phyloP scores from a whole-genome alignment of 2,797 vertebrate species.

The Synanceia verrucosa region DNA sequence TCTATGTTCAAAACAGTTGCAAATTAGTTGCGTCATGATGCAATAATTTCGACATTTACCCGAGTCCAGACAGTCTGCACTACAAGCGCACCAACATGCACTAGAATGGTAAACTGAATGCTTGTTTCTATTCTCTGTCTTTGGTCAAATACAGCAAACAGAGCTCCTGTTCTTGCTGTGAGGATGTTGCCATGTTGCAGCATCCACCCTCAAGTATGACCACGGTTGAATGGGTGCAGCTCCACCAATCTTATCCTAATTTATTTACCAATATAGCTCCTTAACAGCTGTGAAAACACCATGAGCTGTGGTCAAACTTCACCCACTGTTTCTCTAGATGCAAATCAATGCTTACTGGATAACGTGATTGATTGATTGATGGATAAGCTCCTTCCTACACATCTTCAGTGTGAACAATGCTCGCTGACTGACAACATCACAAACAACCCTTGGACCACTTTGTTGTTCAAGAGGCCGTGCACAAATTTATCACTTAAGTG shows the following conservation, averaged over 20 bases:
- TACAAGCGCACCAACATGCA: neutral
- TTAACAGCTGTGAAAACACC: neutral
- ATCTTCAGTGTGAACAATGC: neutral
- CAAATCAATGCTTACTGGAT: neutral
- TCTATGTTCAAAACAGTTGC: neutral
- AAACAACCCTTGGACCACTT: neutral
- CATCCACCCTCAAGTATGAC: neutral
- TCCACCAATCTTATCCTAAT: neutral
- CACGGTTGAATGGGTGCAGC: neutral
- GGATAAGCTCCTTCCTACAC: neutral
- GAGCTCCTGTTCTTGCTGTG: neutral
- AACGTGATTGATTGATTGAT: neutral
- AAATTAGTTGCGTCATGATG: too few relatives aligned
- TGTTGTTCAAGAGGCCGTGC: neutral
- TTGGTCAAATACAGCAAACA: neutral
- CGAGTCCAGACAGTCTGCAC: neutral
- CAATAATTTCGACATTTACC: neutral
- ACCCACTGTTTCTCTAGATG: too few relatives aligned
- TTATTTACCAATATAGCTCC: neutral
- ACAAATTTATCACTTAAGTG: conserved; percentile 17
- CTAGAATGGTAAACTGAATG: neutral
- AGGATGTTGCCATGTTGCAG: neutral
- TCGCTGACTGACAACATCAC: neutral
- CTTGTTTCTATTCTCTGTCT: neutral
- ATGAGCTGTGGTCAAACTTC: neutral